phyloP scores from a whole-genome alignment of 2,888 invertebrate species.

The Erebia epiphron region DNA sequence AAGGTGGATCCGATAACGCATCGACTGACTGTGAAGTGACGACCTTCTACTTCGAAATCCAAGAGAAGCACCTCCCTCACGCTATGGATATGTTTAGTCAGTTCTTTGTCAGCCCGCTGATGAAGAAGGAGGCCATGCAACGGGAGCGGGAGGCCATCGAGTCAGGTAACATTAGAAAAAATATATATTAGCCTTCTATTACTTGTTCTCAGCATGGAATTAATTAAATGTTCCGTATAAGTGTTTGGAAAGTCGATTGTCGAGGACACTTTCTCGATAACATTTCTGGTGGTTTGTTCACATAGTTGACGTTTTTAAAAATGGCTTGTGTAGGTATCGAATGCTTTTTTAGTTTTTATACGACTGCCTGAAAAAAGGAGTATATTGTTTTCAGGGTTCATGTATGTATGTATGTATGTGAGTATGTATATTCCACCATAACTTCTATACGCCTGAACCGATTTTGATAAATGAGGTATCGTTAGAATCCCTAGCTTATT shows the following conservation, averaged over 20 bases:
- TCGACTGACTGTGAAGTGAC: slow-evolving; percentile 94
- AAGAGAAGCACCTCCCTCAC: slow-evolving; percentile 88
- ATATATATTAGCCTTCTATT: too few relatives aligned
- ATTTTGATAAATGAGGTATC: too few relatives aligned
- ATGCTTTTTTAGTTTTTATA: too few relatives aligned
- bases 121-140: slow-evolving; percentile 92
- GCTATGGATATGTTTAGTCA: slow-evolving; percentile 94
- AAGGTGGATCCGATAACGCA: slow-evolving; percentile 94
- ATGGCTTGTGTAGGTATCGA: not conserved
- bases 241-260: not conserved
- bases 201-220: too few relatives aligned
- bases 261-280: not conserved
- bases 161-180: slow-evolving; percentile 81
- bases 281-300: not conserved
- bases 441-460: too few relatives aligned
- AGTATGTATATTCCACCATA: too few relatives aligned
- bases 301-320: not conserved
- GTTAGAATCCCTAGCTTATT: too few relatives aligned
- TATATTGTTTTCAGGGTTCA: too few relatives aligned
- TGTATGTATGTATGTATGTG: too few relatives aligned
- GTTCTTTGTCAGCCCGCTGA: slow-evolving; percentile 93
- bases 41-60: slow-evolving; percentile 94
- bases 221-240: not conserved
- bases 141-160: slow-evolving; percentile 94
- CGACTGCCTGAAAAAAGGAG: too few relatives aligned